Percentiles rank a stretch among this genome's conserved stretches.
Conservation (phyloP, 2,113 vertebrate species). For the Tychaedon coryphoeus region DNA sequence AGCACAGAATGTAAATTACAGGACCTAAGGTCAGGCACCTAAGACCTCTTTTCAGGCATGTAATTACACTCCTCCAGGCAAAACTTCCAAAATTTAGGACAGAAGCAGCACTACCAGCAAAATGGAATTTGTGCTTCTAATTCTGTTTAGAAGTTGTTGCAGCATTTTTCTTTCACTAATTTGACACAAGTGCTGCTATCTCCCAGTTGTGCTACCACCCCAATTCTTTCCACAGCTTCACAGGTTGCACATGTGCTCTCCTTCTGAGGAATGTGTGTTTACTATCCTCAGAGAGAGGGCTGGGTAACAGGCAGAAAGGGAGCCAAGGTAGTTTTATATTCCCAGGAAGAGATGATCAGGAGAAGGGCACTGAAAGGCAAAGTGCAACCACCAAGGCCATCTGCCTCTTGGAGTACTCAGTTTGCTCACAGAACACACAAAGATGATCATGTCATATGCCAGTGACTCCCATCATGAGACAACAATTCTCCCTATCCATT, state of each 20-base stretch:
- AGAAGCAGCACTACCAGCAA: neutral
- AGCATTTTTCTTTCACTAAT: neutral
- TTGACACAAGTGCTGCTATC: neutral
- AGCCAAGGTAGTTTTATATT: neutral
- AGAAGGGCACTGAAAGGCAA: neutral
- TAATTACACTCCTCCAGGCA: neutral
- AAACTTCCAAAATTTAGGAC: neutral
- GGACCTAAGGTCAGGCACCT: neutral
- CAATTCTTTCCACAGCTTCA: neutral
- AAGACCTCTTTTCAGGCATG: neutral
- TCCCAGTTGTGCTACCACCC: neutral
- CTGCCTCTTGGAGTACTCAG: accelerated
- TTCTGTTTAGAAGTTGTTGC: neutral
- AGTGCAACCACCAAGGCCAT: neutral
- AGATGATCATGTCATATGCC: accelerated
- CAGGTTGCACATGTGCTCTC: neutral
- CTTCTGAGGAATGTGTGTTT: neutral
- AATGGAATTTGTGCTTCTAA: neutral
- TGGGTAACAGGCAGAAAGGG: neutral
- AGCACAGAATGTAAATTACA: neutral
- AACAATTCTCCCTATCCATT: accelerated
- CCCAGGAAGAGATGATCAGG: neutral
- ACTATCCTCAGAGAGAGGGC: neutral
- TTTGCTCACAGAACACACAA: neutral
- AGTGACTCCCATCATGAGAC: neutral